phyloP scores from a whole-genome alignment of 2,797 vertebrate species.

The Pipistrellus pygmaeus region DNA sequence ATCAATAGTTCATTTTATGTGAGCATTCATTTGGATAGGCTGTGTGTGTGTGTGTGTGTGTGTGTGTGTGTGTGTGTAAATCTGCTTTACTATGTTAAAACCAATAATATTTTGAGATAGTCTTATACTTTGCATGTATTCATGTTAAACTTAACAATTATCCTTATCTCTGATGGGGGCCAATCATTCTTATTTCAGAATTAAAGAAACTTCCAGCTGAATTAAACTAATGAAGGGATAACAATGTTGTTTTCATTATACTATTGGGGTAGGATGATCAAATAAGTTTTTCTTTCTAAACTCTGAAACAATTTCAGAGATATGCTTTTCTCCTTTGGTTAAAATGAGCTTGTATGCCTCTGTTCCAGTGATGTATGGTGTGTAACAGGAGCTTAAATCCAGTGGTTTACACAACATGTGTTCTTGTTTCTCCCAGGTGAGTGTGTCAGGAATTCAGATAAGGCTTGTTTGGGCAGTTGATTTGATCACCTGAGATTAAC shows the following conservation, averaged over 20 bases:
- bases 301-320: background rate
- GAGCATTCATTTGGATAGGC: background rate
- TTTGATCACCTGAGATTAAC: background rate
- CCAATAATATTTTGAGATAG: background rate
- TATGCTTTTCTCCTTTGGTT: background rate
- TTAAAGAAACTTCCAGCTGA: background rate
- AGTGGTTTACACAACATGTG: background rate
- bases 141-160: background rate
- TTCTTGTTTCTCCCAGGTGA: background rate
- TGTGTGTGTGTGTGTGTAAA: background rate
- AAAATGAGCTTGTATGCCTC: background rate
- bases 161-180: background rate
- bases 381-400: background rate
- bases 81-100: background rate
- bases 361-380: background rate
- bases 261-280: rapidly evolving
- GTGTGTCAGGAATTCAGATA: background rate
- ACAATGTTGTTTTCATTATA: background rate
- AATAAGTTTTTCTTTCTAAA: background rate
- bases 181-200: background rate
- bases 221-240: background rate
- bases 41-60: too few relatives aligned
- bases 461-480: background rate
- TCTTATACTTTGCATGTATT: background rate
- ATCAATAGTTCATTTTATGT: background rate